Evolutionary conservation across 2,888 invertebrate species (phyloP), one percentile per base, ranked within the genome.

Genomic region (Drosophila greeni): DNA sequence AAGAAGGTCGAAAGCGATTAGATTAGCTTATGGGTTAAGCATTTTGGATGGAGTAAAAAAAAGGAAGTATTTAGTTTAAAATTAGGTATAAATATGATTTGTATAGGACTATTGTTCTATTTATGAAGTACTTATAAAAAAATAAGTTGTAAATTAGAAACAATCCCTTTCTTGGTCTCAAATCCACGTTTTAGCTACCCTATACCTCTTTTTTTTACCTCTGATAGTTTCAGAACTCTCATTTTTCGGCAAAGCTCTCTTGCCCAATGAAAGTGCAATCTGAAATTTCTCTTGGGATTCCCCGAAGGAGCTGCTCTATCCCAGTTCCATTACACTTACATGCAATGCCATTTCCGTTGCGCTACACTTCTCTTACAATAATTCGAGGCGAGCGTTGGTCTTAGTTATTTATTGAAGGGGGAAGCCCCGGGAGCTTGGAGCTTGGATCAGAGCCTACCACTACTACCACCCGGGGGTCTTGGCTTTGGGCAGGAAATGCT

Each of bases 401-500:
- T 47, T 23, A 53, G 51, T 66, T 49, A 66, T 64, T 64, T 73
- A 67, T 68, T 12, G 42, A 37, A 40, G 43, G 48, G 37, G 24
- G 12, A 20, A 20, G 14, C 43, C 37, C 59, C 40, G 20, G 37
- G 39, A 40, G 24, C 11, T 37, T 24, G 45, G 18, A 45, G 45
- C 23, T 39, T 31, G 24, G 24, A 49, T 16, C 24, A 26, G 56
- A 48, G 33, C 48, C 48, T 48, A 47, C 48, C 42, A 47, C 16
- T 23, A 1, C 48, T 48, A 29, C 45, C 45, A 29, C 45, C 45
- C 45, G 45, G 56, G 48, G 33, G n/a, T 43, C 26, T 55, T 40
- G 66, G 66, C 55, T 49, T 14, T 45, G 48, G 57, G 59, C 55
- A 61, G 78, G 82, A 82, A 81, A 85, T 84, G 80, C 77, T 79